A percentile compares a stretch with the other conserved stretches of the same genome.
phyloP scores from a whole-genome alignment of 2,113 vertebrate species.

The Engystomops pustulosus region DNA sequence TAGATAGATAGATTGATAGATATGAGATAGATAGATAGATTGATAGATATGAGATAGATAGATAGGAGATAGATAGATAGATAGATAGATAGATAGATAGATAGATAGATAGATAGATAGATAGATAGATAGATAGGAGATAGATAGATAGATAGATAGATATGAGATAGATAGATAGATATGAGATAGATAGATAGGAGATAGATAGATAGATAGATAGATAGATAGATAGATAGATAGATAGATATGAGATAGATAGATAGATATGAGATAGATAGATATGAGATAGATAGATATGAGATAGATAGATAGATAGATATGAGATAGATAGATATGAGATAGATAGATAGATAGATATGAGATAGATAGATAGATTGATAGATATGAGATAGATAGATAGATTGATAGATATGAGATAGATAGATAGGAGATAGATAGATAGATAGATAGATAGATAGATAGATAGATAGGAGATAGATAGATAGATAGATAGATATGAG shows the following conservation, averaged over 20 bases:
- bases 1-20: not conserved
- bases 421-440: not conserved
- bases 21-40: too few relatives aligned
- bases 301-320: not conserved
- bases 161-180: too few relatives aligned
- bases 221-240: slow-evolving; percentile 17
- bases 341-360: not conserved
- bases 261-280: not conserved
- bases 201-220: slow-evolving; percentile 12
- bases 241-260: not conserved
- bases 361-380: not conserved
- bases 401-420: too few relatives aligned
- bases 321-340: not conserved
- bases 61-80: not conserved
- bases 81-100: slow-evolving; percentile 9
- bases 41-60: too few relatives aligned
- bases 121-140: not conserved
- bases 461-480: too few relatives aligned
- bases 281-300: not conserved
- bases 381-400: too few relatives aligned
- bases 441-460: not conserved
- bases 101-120: slow-evolving; percentile 19
- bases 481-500: not conserved
- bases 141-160: too few relatives aligned
- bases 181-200: too few relatives aligned